Evolutionary conservation across 92 coral and sea anemone genomes (phyloP).

Genomic region (Actinernus sp.): DNA sequence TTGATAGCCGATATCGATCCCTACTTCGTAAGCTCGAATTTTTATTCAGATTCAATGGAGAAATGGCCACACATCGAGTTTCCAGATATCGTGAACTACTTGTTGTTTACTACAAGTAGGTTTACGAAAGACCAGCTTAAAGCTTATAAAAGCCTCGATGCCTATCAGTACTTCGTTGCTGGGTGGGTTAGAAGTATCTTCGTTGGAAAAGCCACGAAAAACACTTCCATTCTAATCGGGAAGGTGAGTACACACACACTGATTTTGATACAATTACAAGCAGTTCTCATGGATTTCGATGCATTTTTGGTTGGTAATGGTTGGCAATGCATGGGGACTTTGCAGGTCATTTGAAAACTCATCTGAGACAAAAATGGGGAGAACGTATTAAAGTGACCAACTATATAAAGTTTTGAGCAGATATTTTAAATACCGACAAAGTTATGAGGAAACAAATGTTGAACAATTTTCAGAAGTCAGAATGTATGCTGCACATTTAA

Average conservation of each 20-base stretch:
- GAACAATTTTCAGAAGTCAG: too few relatives aligned
- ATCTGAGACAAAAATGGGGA: too few relatives aligned
- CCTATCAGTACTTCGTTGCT: slow-evolving; percentile 66
- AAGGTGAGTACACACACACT: background rate
- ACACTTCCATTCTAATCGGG: background rate
- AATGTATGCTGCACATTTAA: too few relatives aligned
- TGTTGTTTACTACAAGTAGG: slow-evolving; percentile 21
- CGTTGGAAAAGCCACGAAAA: slow-evolving; percentile 42
- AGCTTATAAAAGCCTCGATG: slow-evolving; percentile 55
- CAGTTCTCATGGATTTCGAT: too few relatives aligned
- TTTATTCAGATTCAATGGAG: slow-evolving; percentile 7
- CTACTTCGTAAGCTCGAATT: slow-evolving; percentile 7
- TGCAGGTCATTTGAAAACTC: too few relatives aligned
- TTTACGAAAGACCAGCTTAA: slow-evolving; percentile 28
- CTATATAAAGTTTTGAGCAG: too few relatives aligned
- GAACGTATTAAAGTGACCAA: too few relatives aligned
- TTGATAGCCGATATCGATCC: slow-evolving; percentile 24
- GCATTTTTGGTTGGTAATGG: too few relatives aligned
- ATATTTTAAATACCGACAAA: too few relatives aligned
- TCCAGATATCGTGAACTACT: slow-evolving; percentile 30
- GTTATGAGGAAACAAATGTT: too few relatives aligned
- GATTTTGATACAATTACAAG: background rate
- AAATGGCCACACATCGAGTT: slow-evolving; percentile 18
- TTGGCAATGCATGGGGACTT: too few relatives aligned
- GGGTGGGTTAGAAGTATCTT: slow-evolving; percentile 58